Evolutionary conservation across 2,113 vertebrate genomes (phyloP), one percentile per base, ranked within the genome.

Genomic region (Myotis brandtii): DNA sequence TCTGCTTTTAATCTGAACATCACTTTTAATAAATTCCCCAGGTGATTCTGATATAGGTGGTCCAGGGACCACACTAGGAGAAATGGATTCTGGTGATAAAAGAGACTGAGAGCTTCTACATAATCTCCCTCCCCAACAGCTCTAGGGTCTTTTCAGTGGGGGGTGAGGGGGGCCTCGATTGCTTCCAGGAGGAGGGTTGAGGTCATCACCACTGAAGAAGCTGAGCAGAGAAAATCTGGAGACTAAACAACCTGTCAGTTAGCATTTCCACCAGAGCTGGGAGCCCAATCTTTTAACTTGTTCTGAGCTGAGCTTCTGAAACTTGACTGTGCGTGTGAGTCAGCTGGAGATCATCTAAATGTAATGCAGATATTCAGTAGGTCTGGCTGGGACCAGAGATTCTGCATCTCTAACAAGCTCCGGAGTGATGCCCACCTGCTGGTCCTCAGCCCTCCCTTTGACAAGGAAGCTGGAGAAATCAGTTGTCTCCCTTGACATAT

Each of bases 1-100:
- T 52, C 73, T 75, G 72, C 9, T 91, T 95, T 93, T 75, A 77
- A 94, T 64, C 13, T 70, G 56, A 86, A 84, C 13, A 72, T 46
- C 5, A 48, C n/a, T 92, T 87, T 16, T 17, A 77, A 94, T 84
- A 66, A 96, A 90, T 4, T 80, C 20, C 11, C 10, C 20, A 70
- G 14, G 37, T 69, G 17, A 86, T 92, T 95, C 67, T 86, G 50
- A 79, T 66, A 6, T 17, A 76, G 75, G 46, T 27, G 40, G 17
- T 76, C 30, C 34, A 79, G 5, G n/a, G 69, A 32, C 18, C 6
- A 66, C 5, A 50, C 18, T 37, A 46, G 17, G 40, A 88, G 16
- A 73, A 84, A 85, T 3, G 18, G 37, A 83, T 73, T 73, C 27
- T 25, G 8, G 75, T 86, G 43, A 50, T 76, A 80, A 91, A 40